Percentiles rank a stretch among this genome's conserved stretches.
phyloP scores from a whole-genome alignment of 2,888 invertebrate species.

The Athalia rosae region DNA sequence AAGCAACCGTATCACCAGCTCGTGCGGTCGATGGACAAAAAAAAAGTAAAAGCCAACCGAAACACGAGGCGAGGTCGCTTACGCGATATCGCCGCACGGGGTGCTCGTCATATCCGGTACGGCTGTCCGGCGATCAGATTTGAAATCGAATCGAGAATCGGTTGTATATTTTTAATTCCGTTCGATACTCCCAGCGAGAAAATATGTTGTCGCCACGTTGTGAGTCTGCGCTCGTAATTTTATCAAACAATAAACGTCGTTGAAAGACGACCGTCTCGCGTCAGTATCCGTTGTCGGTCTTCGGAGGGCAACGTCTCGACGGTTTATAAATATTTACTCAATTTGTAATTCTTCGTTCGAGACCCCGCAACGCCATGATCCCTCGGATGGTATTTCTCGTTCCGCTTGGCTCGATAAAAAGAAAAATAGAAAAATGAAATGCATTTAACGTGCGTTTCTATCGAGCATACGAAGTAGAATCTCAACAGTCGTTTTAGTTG shows the following conservation, averaged over 20 bases:
- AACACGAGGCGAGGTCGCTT: slow-evolving; percentile 18
- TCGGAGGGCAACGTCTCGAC: slow-evolving; percentile 49
- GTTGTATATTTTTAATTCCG: too few species aligned
- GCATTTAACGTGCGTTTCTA: too few species aligned
- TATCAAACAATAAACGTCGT: slow-evolving; percentile 62
- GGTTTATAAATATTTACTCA: slow-evolving; percentile 66
- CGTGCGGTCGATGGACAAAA: slow-evolving; percentile 61
- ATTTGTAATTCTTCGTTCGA: slow-evolving; percentile 59
- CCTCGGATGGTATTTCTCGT: neutral
- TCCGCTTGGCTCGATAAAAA: neutral
- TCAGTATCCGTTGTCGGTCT: slow-evolving; percentile 52
- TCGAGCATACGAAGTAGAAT: too few species aligned
- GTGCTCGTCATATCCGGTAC: too few species aligned
- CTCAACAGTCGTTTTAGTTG: too few species aligned
- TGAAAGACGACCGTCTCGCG: slow-evolving; percentile 54
- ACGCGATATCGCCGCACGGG: neutral
- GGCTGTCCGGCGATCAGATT: too few species aligned
- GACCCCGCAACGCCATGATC: neutral
- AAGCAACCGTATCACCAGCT: slow-evolving; percentile 59
- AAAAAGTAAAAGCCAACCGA: slow-evolving; percentile 29
- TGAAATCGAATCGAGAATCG: too few species aligned
- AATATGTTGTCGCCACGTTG: neutral
- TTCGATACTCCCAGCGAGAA: neutral
- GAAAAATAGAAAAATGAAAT: too few species aligned
- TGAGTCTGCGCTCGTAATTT: slow-evolving; percentile 45